Evolutionary conservation across 2,797 vertebrate species (phyloP).

Genomic region (Pantherophis alleghaniensis): DNA sequence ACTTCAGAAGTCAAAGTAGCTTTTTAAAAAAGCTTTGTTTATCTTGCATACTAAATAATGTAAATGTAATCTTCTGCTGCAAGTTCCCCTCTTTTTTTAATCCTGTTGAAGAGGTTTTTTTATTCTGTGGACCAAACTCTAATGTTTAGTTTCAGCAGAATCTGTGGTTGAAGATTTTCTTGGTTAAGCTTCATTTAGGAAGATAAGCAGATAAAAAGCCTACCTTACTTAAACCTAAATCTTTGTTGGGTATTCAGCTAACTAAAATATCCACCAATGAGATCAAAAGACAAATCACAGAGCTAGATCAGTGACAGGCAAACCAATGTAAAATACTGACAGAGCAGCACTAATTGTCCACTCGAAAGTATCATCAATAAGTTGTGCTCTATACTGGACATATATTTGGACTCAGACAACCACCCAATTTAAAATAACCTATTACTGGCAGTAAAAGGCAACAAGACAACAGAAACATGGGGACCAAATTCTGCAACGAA

Average conservation of each 20-base stretch:
- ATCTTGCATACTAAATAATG: no score
- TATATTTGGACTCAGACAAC: not conserved
- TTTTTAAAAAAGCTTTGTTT: no score
- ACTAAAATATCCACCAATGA: not conserved
- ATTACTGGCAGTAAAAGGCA: not conserved
- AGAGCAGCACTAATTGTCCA: not conserved
- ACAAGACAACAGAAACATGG: not conserved
- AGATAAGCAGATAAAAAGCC: not conserved
- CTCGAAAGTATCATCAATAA: not conserved
- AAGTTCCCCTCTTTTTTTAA: no score
- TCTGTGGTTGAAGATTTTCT: no score
- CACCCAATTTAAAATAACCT: not conserved
- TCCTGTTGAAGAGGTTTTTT: no score
- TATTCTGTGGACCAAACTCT: no score
- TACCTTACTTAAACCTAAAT: not conserved
- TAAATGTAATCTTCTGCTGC: no score
- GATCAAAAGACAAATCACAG: not conserved
- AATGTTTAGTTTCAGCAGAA: no score
- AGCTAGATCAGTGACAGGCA: not conserved
- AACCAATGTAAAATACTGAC: not conserved
- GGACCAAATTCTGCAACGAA: not conserved
- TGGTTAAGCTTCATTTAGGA: not conserved
- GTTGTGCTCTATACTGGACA: not conserved
- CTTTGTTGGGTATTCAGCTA: not conserved
- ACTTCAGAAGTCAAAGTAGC: not conserved